These are phyloP conservation scores for Glossophaga mutica DNA, from an alignment of 2,797 vertebrate species.

Conservation along the genomic window DNA sequence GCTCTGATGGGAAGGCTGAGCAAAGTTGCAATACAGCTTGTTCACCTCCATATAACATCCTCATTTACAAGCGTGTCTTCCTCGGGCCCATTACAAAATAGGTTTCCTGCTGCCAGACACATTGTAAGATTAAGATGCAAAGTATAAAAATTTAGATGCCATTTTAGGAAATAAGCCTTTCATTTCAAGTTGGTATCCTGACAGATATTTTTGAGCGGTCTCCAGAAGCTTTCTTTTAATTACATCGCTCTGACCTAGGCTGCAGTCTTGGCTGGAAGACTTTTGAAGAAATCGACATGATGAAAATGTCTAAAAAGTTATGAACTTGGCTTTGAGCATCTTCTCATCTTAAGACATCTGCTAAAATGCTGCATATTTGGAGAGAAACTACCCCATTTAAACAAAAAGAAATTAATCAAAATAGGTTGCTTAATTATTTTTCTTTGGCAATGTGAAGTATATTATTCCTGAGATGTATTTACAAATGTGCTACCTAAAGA, in stretches of 20 bases:
- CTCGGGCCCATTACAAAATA: constrained; percentile 27
- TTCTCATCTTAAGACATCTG: neutral
- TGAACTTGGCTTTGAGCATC: constrained; percentile 44
- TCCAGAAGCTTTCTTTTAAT: constrained; percentile 51
- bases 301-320: constrained; percentile 45
- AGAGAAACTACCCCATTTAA: constrained; percentile 43
- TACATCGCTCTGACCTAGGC: constrained; percentile 42
- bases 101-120: constrained; percentile 35
- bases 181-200: constrained; percentile 41
- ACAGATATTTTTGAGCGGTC: constrained; percentile 42
- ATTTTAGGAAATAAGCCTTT: constrained; percentile 53
- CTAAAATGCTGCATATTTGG: neutral
- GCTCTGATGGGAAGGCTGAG: constrained; percentile 50
- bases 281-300: neutral
- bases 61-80: constrained; percentile 44
- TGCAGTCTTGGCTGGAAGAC: constrained; percentile 37
- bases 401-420: constrained; percentile 69
- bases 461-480: constrained; percentile 39
- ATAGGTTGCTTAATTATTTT: constrained; percentile 62
- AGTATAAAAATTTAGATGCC: constrained; percentile 50
- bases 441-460: constrained; percentile 43
- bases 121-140: constrained; percentile 49
- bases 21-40: constrained; percentile 18
- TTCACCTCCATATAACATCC: constrained; percentile 50
- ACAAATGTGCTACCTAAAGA: constrained; percentile 15